Evolutionary conservation across 2,113 vertebrate genomes (phyloP).

Genomic region (Centropus unirufus): DNA sequence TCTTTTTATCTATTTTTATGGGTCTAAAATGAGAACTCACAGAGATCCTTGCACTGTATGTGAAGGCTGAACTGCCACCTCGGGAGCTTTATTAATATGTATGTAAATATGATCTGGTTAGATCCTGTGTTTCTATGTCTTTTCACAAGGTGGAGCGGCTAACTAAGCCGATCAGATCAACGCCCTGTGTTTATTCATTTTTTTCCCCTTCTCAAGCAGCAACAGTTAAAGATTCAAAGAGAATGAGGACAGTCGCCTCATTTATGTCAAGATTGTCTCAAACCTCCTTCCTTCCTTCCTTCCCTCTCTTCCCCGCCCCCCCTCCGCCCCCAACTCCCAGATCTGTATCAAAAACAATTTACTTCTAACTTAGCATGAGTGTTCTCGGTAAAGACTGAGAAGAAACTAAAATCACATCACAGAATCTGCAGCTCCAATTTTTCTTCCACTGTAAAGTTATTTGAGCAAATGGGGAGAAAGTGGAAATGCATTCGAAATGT

Average conservation of each 20-base stretch:
- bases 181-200: not conserved
- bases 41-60: slow-evolving; percentile 38
- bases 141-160: slow-evolving; percentile 53
- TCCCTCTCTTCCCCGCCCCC: no score
- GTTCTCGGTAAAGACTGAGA: slow-evolving; percentile 19
- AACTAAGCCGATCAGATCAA: slow-evolving; percentile 9
- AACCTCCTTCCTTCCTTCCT: not conserved
- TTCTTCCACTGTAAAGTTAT: slow-evolving; percentile 53
- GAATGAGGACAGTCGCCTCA: slow-evolving; percentile 14
- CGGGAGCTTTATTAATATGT: slow-evolving; percentile 55
- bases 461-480: slow-evolving; percentile 45
- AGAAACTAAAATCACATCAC: slow-evolving; percentile 52
- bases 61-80: slow-evolving; percentile 47
- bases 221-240: slow-evolving; percentile 14
- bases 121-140: slow-evolving; percentile 8
- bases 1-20: slow-evolving; percentile 62
- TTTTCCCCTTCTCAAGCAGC: not conserved
- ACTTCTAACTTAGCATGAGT: slow-evolving; percentile 17
- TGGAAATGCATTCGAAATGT: slow-evolving; percentile 26
- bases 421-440: slow-evolving; percentile 32
- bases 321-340: not conserved
- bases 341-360: slow-evolving; percentile 14
- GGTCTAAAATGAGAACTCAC: slow-evolving; percentile 60
- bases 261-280: slow-evolving; percentile 27
- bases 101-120: slow-evolving; percentile 51